Evolutionary conservation across 2,797 vertebrate species (phyloP).

Genomic region (Mionectes olivaceus): DNA sequence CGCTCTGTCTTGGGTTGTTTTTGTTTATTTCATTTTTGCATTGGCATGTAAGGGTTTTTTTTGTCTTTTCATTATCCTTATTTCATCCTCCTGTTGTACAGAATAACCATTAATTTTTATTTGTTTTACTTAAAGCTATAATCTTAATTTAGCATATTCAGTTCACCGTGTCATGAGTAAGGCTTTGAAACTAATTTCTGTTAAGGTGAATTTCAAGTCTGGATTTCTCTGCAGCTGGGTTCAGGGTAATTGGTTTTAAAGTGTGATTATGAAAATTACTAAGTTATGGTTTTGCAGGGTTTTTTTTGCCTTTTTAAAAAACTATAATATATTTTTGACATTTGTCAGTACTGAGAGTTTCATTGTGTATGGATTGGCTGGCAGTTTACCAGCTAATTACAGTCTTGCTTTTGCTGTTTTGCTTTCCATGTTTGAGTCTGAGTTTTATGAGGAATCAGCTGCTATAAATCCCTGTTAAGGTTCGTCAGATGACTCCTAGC

Average conservation of each 20-base stretch:
- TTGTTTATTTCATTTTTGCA: background rate
- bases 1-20: background rate
- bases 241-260: background rate
- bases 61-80: background rate
- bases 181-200: background rate
- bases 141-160: background rate
- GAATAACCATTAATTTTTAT: background rate
- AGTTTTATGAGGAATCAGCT: background rate
- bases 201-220: background rate
- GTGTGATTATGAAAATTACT: background rate
- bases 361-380: background rate
- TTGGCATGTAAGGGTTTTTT: background rate
- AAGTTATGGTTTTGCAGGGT: background rate
- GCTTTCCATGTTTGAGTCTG: background rate
- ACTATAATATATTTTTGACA: background rate
- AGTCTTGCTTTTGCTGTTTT: background rate
- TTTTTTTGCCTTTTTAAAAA: background rate
- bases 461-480: background rate
- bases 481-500: background rate
- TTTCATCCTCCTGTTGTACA: background rate
- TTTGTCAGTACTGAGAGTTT: background rate
- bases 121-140: background rate
- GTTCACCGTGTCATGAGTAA: background rate
- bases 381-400: background rate
- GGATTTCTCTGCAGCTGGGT: background rate